Base-by-base conservation (phyloP, 2,797 vertebrate species). In the Peromyscus aztecus region DNA sequence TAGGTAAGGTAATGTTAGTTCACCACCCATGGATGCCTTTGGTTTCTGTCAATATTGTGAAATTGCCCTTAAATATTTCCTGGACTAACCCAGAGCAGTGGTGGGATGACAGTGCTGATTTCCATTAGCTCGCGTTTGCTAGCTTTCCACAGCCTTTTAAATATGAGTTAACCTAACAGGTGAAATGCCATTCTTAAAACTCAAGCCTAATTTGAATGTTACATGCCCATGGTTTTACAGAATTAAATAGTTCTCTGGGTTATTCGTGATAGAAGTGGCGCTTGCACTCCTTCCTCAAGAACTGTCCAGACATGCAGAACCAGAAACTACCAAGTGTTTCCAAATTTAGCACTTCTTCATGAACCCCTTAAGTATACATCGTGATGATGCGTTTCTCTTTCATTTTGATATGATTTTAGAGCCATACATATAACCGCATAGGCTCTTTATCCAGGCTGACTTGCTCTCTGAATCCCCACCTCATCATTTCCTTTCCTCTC, bases 151-250 rank as follows among this genome's bases (percentile, higher is more conserved):
- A 63, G 0, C 43, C 12, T 46, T 55, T 87, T 84, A 49, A 24
- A 21, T 59, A 88, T 46, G 65, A 94, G 81, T 29, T 14, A 87
- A 93, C 81, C 94, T 91, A 55, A 83, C 95, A 96, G 93, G 87
- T 96, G 83, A 97, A 94, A 87, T 75, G 2, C 2, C 46, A 75
- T 65, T 84, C 84, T 91, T 24, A 78, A 89, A 83, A 77, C 10
- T 55, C 67, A 37, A 27, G 11, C 78, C 27, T 63, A 63, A 67
- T 34, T 94, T 84, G 27, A 61, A 63, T 24, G 37, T 19, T 90
- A 77, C 52, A 14, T 78, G 78, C 29, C 63, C 49, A 29, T 65
- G 10, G 12, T 21, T 69, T 29, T 61, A 75, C 37, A 88, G 27
- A 23, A n/a, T 10, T 52, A 71, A 89, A 27, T 57, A 63, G 5